These are phyloP conservation scores for Periophthalmodon schlosseri DNA, from an alignment of 2,113 vertebrate genomes.

Conservation along the genomic window DNA sequence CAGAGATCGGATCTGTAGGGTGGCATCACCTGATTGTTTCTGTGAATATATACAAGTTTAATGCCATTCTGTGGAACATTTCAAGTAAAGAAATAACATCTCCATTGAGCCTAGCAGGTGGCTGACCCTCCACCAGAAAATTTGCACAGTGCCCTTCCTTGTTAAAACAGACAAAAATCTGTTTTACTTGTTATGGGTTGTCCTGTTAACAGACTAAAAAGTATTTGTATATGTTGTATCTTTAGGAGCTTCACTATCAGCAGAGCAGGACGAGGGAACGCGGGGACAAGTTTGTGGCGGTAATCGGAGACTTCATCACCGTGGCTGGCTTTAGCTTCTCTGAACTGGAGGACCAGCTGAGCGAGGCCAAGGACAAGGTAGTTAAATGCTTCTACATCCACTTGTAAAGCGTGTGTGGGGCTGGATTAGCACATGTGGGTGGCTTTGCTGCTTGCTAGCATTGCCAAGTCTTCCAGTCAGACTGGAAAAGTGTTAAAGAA, in stretches of 20 bases:
- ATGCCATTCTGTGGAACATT: not conserved
- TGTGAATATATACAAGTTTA: no score
- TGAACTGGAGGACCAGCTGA: constrained; percentile 93
- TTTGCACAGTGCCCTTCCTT: no score
- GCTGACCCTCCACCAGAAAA: no score
- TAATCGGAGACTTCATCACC: constrained; percentile 97
- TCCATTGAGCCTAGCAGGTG: no score
- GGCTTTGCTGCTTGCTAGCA: constrained; percentile 9
- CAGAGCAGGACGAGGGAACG: constrained; percentile 80
- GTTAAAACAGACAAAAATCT: no score
- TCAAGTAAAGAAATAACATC: not conserved
- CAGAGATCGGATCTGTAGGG: no score
- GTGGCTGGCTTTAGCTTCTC: constrained; percentile 98
- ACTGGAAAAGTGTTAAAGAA: not conserved
- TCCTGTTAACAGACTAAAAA: not conserved
- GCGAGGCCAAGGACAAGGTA: constrained; percentile 92
- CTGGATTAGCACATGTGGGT: constrained; percentile 18
- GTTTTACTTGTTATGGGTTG: no score
- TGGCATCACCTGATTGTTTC: no score
- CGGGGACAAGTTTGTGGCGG: constrained; percentile 90
- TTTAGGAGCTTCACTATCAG: constrained; percentile 93
- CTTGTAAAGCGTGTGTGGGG: not conserved
- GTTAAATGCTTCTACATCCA: not conserved
- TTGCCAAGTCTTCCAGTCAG: constrained; percentile 30
- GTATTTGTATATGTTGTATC: constrained; percentile 58